phyloP scores from a whole-genome alignment of 2,113 vertebrate species.

The Panthera leo region DNA sequence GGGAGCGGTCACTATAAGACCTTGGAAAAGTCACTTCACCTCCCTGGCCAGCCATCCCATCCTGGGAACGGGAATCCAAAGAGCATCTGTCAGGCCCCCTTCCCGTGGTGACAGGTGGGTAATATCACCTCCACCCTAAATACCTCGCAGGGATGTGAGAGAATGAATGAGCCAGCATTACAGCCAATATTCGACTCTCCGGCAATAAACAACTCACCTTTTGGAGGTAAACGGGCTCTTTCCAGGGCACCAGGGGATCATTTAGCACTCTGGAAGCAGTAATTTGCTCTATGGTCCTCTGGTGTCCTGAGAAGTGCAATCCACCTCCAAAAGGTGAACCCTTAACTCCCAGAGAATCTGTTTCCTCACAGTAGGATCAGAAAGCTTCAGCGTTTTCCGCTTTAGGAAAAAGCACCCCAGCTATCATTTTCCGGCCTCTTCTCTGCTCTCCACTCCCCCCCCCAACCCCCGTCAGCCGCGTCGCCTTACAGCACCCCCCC shows the following conservation, averaged over 20 bases:
- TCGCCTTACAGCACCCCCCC: neutral
- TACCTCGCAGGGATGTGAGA: neutral
- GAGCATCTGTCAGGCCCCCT: neutral
- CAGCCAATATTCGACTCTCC: conserved; percentile 46
- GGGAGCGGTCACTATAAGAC: neutral
- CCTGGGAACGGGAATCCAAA: neutral
- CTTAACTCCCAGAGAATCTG: neutral
- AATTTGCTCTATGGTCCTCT: conserved; percentile 66
- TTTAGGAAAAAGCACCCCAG: neutral
- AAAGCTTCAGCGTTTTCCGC: neutral
- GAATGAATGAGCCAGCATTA: conserved; percentile 41
- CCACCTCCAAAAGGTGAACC: conserved; percentile 61
- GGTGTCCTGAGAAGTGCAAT: conserved; percentile 58
- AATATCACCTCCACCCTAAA: conserved; percentile 11
- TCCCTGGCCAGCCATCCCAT: neutral
- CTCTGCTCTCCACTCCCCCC: neutral
- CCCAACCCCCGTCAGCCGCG: neutral
- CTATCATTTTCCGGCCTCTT: neutral
- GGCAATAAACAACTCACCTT: conserved; percentile 72
- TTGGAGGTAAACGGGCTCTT: conserved; percentile 60
- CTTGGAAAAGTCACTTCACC: conserved; percentile 59
- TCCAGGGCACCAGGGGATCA: conserved; percentile 59
- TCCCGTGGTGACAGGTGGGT: conserved; percentile 4
- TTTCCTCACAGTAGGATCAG: neutral
- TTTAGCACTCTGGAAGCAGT: conserved; percentile 62